A percentile compares a stretch with the other conserved stretches of the same genome.
phyloP scores from a whole-genome alignment of 2,113 vertebrate genomes.

The Axis porcinus region DNA sequence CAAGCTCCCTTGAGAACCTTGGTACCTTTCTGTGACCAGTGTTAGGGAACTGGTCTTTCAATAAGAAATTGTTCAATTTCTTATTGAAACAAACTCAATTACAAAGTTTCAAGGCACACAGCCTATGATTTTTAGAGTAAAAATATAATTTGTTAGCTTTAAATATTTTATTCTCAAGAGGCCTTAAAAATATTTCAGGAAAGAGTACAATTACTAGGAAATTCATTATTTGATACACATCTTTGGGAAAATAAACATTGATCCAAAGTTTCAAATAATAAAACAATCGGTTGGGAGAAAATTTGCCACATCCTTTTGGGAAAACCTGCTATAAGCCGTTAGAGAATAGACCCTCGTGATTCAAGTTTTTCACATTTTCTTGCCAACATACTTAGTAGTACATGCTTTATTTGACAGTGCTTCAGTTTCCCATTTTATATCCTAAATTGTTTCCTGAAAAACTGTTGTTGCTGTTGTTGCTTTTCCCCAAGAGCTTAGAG shows the following conservation, averaged over 20 bases:
- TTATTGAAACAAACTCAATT: not conserved
- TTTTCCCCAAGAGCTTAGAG: not conserved
- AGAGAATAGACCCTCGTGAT: not conserved
- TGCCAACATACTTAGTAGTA: not conserved
- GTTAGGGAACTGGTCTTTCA: not conserved
- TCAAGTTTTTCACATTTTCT: not conserved
- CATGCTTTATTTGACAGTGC: not conserved
- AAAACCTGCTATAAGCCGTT: not conserved
- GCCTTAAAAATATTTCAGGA: not conserved
- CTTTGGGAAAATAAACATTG: not conserved
- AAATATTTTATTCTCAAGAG: not conserved
- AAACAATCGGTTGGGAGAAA: not conserved
- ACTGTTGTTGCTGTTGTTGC: not conserved
- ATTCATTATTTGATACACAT: not conserved
- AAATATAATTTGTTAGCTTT: not conserved
- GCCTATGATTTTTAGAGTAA: not conserved
- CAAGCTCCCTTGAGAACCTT: not conserved
- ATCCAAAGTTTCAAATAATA: constrained; percentile 1
- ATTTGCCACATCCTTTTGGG: not conserved
- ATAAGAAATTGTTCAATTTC: too few relatives aligned
- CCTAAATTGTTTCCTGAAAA: not conserved
- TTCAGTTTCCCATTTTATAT: not conserved
- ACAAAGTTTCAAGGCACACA: not conserved
- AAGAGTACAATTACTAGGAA: not conserved
- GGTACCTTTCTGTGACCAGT: not conserved